phyloP scores from a whole-genome alignment of 2,888 invertebrate genomes.

The Pollenia angustigena region DNA sequence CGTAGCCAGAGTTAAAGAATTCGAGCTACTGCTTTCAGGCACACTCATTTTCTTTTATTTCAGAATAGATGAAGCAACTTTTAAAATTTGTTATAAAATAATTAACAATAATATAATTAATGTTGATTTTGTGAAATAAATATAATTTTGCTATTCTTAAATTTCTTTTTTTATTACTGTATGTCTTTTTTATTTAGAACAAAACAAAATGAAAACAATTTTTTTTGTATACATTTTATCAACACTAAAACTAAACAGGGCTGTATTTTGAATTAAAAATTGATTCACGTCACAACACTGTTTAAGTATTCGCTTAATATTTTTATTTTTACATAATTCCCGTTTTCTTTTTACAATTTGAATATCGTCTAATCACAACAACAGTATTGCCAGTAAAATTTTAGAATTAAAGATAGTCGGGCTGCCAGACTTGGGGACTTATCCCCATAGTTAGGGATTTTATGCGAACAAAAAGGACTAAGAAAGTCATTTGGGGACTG shows the following conservation, averaged over 20 bases:
- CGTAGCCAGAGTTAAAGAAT: conserved; percentile 22
- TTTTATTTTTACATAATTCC: neutral
- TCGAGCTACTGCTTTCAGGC: conserved; percentile 23
- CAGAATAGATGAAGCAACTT: conserved; percentile 4
- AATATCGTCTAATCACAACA: no score
- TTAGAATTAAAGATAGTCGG: no score
- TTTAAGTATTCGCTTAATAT: neutral
- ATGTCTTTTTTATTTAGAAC: conserved; percentile 51
- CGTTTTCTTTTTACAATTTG: neutral
- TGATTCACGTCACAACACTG: neutral
- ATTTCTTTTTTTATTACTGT: conserved; percentile 20
- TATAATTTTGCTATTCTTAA: neutral
- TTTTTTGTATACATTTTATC: conserved; percentile 48
- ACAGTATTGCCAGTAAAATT: no score
- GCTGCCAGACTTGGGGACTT: no score
- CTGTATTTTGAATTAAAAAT: neutral
- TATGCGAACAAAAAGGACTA: no score
- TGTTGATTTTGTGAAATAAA: neutral
- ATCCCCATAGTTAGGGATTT: no score
- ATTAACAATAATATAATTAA: conserved; percentile 26
- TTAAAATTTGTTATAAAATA: conserved; percentile 18
- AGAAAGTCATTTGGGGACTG: no score
- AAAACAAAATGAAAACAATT: conserved; percentile 60
- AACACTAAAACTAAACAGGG: conserved; percentile 30
- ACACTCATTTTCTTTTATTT: conserved; percentile 48